Percentiles rank a stretch among this genome's conserved stretches.
phyloP scores from a whole-genome alignment of 2,113 vertebrate species.

The Hepsetus odoe region DNA sequence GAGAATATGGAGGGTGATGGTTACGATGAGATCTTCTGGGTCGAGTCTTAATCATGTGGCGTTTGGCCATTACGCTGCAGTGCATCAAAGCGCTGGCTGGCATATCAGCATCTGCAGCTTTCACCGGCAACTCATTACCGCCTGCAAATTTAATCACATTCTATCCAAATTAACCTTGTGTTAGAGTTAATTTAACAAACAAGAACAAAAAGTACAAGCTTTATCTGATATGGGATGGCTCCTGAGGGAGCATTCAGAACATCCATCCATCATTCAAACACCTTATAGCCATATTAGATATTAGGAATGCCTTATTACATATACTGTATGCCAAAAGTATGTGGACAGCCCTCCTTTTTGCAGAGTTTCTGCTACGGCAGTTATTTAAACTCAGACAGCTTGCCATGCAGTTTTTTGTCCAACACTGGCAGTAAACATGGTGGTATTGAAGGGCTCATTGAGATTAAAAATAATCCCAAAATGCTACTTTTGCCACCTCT shows the following conservation, averaged over 20 bases:
- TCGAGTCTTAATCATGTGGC: not conserved
- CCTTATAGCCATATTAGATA: not conserved
- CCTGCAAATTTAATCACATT: constrained; percentile 61
- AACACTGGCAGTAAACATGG: no score
- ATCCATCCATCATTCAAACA: not conserved
- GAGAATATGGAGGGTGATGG: not conserved
- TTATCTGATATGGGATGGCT: not conserved
- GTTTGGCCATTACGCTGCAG: not conserved
- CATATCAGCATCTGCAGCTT: constrained; percentile 31
- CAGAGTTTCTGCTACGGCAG: no score
- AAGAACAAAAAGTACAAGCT: constrained; percentile 51
- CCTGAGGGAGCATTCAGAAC: not conserved
- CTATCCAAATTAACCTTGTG: constrained; percentile 67
- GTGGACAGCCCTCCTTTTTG: no score
- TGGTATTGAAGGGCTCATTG: no score
- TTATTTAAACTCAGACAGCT: no score
- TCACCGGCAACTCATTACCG: constrained; percentile 41
- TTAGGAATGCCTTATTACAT: no score
- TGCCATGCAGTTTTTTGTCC: no score
- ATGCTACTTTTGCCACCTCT: no score
- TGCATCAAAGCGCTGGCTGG: constrained; percentile 17
- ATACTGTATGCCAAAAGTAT: no score
- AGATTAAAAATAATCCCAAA: no score
- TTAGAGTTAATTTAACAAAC: constrained; percentile 64
- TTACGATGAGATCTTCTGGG: constrained; percentile 22